phyloP scores from a whole-genome alignment of 2,113 vertebrate genomes.

The Microcebus griseorufus region DNA sequence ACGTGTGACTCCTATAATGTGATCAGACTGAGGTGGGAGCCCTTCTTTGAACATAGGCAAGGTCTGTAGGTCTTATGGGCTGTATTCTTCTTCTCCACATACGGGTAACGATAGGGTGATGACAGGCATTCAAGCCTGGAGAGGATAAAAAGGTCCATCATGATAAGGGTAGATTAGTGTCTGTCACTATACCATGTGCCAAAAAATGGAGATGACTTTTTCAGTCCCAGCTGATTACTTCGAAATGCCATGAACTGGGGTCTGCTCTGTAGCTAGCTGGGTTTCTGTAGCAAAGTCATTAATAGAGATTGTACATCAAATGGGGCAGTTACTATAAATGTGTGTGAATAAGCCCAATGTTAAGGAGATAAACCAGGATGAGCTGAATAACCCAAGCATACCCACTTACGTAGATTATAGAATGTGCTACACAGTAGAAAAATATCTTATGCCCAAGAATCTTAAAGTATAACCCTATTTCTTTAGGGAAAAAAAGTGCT shows the following conservation, averaged over 20 bases:
- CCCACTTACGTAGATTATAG: background rate
- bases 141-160: slow-evolving; percentile 61
- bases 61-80: slow-evolving; percentile 45
- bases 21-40: slow-evolving; percentile 32
- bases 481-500: background rate
- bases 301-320: background rate
- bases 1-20: background rate
- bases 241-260: background rate
- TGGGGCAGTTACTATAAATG: background rate
- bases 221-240: slow-evolving; percentile 56
- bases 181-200: slow-evolving; percentile 58
- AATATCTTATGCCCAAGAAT: background rate
- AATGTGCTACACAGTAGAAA: background rate
- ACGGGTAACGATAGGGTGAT: slow-evolving; percentile 75
- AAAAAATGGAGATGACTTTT: slow-evolving; percentile 72
- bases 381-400: rapidly evolving
- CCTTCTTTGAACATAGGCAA: slow-evolving; percentile 81
- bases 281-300: slow-evolving; percentile 37
- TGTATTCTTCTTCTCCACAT: slow-evolving; percentile 63
- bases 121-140: slow-evolving; percentile 76
- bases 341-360: too few relatives aligned
- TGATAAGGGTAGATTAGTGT: slow-evolving; percentile 71
- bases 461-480: background rate
- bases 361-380: background rate
- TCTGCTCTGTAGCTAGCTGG: slow-evolving; percentile 22